Evolutionary conservation across 2,888 invertebrate species (phyloP).

Genomic region (Limnephilus auricula): DNA sequence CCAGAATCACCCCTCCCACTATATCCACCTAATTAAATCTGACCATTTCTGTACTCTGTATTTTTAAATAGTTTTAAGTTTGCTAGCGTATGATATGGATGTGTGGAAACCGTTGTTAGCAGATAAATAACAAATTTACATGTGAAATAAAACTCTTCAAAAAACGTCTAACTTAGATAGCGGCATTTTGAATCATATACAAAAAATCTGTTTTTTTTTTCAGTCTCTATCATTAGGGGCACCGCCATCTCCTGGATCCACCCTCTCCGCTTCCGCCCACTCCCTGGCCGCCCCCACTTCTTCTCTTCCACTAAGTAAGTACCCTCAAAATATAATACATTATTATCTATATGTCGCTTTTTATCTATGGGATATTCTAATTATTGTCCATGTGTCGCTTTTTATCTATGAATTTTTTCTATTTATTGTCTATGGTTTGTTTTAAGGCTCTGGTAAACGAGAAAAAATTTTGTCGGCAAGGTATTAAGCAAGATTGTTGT

Average conservation of each 20-base stretch:
- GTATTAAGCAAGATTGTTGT: no score
- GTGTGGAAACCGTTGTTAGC: no score
- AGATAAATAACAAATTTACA: no score
- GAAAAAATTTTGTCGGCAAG: no score
- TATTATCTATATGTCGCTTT: background rate
- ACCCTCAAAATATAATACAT: background rate
- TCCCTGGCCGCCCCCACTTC: slow-evolving; percentile 74
- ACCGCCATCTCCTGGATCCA: slow-evolving; percentile 73
- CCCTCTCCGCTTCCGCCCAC: slow-evolving; percentile 69
- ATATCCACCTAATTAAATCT: no score
- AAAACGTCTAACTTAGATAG: no score
- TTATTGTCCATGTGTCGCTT: slow-evolving; percentile 5
- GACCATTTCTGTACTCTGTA: no score
- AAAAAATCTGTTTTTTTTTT: slow-evolving; percentile 19
- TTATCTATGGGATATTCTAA: background rate
- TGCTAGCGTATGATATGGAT: no score
- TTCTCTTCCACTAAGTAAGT: slow-evolving; percentile 75
- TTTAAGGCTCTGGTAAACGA: slow-evolving; percentile 46
- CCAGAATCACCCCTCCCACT: no score
- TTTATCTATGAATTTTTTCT: background rate
- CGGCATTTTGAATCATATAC: background rate
- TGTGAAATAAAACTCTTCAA: no score
- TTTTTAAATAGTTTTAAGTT: no score
- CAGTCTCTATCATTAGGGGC: slow-evolving; percentile 71
- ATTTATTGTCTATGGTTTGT: slow-evolving; percentile 33